Evolutionary conservation across 2,797 vertebrate species (phyloP), one percentile per base, ranked within the genome.

Genomic region (Sebastes matsubarae): DNA sequence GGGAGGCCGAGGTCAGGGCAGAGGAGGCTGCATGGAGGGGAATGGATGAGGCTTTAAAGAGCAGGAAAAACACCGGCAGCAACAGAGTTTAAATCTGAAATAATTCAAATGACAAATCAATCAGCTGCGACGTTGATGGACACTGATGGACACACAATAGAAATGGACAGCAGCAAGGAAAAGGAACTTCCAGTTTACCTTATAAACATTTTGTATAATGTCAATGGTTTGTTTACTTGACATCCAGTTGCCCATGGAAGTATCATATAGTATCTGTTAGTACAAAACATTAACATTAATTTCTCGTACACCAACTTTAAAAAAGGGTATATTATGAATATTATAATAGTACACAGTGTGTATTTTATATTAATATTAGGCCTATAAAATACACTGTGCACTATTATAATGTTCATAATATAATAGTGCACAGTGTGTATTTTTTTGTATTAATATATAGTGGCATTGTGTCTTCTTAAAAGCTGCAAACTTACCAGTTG

Each of bases 1-100:
- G 68, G 75, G 72, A 80, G 88, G 72, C 68, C n/a, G 77, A 66
- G 89, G 89, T 85, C 88, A 89, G 52, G 66, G 76, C 66, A 60
- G 3, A 79, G 55, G 70, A 75, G 85, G 55, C 73, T 10, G 64
- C n/a, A 13, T 38, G 22, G 52, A 65, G 71, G 22, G 75, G 75
- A 34, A 58, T 0, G 55, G 30, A 80, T 54, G 77, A 7, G 14
- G 8, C 11, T 34, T 71, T 18, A 36, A 60, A 74, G 46, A 83
- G 36, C 54, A 65, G 54, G 58, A 22, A 75, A 76, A 66, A 42
- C 27, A 54, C 4, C 22, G 13, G 55, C 32, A 46, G n/a, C 38
- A 46, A 9, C 1, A 6, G 4, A 67, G 42, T 1, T 18, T 13
- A 18, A 42, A 61, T 55, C 38, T 22, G 8, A 20, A 30, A 30